Conservation (phyloP, 1,140 invertebrate species). For the Drusus annulatus region DNA sequence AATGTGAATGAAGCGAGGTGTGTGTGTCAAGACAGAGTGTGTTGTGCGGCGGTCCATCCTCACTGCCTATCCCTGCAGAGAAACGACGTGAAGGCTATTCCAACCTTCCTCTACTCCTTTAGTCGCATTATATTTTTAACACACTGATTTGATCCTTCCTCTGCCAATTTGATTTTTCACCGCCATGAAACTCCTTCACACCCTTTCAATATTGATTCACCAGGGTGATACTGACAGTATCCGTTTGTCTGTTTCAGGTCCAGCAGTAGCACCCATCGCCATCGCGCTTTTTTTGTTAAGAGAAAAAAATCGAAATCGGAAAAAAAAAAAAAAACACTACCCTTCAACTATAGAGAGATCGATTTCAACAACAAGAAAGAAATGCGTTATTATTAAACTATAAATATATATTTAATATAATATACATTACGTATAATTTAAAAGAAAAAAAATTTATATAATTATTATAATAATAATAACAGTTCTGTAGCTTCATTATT, state of each 20-base stretch:
- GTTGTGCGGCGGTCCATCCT: too few species aligned
- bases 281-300: neutral
- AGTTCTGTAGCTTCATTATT: neutral
- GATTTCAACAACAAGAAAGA: neutral
- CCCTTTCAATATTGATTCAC: too few species aligned
- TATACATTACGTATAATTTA: neutral
- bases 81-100: too few species aligned
- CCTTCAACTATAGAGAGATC: neutral
- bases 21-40: too few species aligned
- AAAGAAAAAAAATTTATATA: neutral
- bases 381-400: neutral
- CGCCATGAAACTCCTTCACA: too few species aligned
- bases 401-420: conserved; percentile 18
- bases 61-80: too few species aligned
- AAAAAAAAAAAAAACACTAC: neutral
- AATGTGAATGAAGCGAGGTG: too few species aligned
- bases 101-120: too few species aligned
- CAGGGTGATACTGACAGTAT: too few species aligned
- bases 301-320: neutral
- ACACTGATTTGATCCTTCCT: too few species aligned
- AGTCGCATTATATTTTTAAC: too few species aligned
- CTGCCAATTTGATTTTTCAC: too few species aligned
- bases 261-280: neutral
- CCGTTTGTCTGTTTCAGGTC: conserved; percentile 41
- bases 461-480: neutral